Evolutionary conservation across 2,797 vertebrate genomes (phyloP).

Genomic region (Chelonia mydas): DNA sequence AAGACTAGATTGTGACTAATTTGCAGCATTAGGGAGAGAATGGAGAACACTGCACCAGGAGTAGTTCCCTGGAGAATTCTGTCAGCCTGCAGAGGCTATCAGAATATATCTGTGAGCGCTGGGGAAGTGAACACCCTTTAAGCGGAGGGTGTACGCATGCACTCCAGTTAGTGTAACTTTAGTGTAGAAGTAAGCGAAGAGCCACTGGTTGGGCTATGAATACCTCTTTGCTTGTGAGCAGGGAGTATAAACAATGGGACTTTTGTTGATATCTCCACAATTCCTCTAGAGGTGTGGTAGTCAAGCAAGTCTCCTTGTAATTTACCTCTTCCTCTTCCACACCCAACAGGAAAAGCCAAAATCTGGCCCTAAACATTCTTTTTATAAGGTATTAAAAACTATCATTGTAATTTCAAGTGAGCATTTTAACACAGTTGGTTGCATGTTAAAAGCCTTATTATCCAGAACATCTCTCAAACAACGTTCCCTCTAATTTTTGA

Average conservation of each 20-base stretch:
- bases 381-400: not conserved
- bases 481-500: no score
- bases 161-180: no score
- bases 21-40: not conserved
- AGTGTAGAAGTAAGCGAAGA: no score
- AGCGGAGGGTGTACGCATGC: no score
- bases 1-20: not conserved
- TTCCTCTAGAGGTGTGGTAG: not conserved
- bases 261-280: not conserved
- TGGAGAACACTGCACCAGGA: accelerated
- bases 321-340: not conserved
- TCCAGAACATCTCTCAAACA: not conserved
- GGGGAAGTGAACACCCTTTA: not conserved
- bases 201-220: not conserved
- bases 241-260: not conserved
- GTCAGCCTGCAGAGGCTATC: accelerated
- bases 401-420: not conserved
- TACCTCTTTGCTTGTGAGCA: not conserved
- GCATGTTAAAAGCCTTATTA: not conserved
- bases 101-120: not conserved
- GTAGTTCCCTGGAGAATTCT: not conserved
- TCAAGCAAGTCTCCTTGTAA: accelerated
- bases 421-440: not conserved
- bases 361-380: not conserved
- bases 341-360: not conserved